Percentiles rank a stretch among this genome's conserved stretches.
Conservation (phyloP, 2,113 vertebrate genomes). For the Osmerus eperlanus region DNA sequence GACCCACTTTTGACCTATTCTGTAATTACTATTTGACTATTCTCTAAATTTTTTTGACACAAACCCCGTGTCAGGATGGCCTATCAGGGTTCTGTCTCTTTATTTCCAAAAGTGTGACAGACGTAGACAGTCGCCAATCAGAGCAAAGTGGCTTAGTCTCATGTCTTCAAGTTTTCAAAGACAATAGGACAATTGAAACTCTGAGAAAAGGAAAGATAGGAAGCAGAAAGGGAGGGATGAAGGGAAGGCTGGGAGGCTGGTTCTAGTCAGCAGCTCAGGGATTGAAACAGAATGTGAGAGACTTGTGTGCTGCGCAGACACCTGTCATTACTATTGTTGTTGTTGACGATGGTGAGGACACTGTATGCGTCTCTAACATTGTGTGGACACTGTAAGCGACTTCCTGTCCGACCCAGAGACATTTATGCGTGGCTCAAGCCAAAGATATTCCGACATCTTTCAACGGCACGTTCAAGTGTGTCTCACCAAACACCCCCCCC, state of each 20-base stretch:
- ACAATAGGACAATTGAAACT: slow-evolving; percentile 6
- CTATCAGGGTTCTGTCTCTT: too few relatives aligned
- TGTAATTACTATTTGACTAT: too few relatives aligned
- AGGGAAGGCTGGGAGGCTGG: slow-evolving; percentile 23
- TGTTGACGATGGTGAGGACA: slow-evolving; percentile 25
- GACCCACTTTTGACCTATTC: too few relatives aligned
- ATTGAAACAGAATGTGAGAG: slow-evolving; percentile 37
- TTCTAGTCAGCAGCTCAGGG: slow-evolving; percentile 66
- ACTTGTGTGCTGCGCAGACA: not conserved
- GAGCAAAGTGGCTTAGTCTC: too few relatives aligned
- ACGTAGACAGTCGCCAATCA: too few relatives aligned
- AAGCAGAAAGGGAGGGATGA: slow-evolving; percentile 26
- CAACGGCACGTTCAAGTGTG: slow-evolving; percentile 28
- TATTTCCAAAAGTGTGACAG: too few relatives aligned
- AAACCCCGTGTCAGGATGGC: too few relatives aligned
- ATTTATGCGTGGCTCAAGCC: slow-evolving; percentile 68
- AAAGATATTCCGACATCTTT: slow-evolving; percentile 64
- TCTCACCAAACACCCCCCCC: slow-evolving; percentile 46
- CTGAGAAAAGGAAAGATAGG: slow-evolving; percentile 1
- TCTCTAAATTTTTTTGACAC: too few relatives aligned
- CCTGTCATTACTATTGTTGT: slow-evolving; percentile 6
- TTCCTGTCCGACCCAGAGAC: slow-evolving; percentile 39
- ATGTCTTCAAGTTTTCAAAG: too few relatives aligned
- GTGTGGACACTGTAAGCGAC: slow-evolving; percentile 37
- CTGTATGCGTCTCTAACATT: slow-evolving; percentile 25